Evolutionary conservation across 2,888 invertebrate genomes (phyloP).

Genomic region (Elaeidobius kamerunicus): DNA sequence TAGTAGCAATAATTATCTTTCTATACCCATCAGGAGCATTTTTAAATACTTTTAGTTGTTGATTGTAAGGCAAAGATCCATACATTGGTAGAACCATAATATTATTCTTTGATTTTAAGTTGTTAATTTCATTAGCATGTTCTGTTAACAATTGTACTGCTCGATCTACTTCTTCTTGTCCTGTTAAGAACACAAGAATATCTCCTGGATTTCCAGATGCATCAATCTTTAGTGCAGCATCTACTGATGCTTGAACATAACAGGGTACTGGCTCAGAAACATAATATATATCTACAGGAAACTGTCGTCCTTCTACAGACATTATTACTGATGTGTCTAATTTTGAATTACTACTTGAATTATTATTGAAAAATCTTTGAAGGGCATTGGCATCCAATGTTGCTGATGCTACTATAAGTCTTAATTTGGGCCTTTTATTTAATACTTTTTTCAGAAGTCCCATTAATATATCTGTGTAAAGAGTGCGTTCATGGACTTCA

Average conservation of each 20-base stretch:
- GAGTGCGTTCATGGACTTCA: conserved; percentile 93
- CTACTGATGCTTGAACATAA: conserved; percentile 82
- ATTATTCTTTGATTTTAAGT: conserved; percentile 52
- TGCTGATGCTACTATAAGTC: conserved; percentile 89
- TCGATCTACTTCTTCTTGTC: conserved; percentile 88
- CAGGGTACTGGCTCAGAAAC: conserved; percentile 81
- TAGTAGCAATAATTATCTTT: conserved; percentile 91
- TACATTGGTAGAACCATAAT: conserved; percentile 85
- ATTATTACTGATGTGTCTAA: conserved; percentile 76
- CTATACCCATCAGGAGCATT: conserved; percentile 66
- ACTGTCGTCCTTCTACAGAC: conserved; percentile 83
- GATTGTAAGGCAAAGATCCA: conserved; percentile 77
- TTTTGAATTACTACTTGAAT: conserved; percentile 46
- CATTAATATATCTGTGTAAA: conserved; percentile 91
- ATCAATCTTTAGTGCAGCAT: conserved; percentile 88
- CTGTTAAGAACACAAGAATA: conserved; percentile 88
- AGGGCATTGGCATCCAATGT: conserved; percentile 91
- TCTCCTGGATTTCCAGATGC: conserved; percentile 80
- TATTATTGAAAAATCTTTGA: conserved; percentile 70
- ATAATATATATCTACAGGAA: conserved; percentile 85
- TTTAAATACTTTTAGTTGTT: conserved; percentile 81
- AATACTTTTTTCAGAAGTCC: conserved; percentile 88
- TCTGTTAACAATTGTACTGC: conserved; percentile 65
- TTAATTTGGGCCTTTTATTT: conserved; percentile 64
- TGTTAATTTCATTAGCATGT: conserved; percentile 57